Evolutionary conservation across 2,797 vertebrate genomes (phyloP).

Genomic region (Aythya fuligula): DNA sequence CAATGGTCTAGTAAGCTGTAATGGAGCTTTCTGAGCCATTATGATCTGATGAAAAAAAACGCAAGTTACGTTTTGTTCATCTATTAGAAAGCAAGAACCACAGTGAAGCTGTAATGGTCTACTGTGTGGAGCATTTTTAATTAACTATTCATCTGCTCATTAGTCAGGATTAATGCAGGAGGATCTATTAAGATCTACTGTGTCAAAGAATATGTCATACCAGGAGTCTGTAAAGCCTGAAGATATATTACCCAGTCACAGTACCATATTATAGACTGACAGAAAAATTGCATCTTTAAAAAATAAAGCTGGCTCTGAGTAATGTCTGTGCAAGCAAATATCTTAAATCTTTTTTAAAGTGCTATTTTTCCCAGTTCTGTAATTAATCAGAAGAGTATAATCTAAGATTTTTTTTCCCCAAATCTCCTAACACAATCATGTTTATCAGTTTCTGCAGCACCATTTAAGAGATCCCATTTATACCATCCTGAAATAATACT

Average conservation of each 20-base stretch:
- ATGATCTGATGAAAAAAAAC: slow-evolving; percentile 60
- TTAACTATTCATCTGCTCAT: slow-evolving; percentile 62
- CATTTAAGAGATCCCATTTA: slow-evolving; percentile 58
- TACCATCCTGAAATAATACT: slow-evolving; percentile 24
- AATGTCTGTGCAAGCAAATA: slow-evolving; percentile 61
- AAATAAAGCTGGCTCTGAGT: slow-evolving; percentile 66
- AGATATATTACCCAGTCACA: slow-evolving; percentile 61
- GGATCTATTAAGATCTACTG: slow-evolving; percentile 66
- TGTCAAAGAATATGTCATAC: slow-evolving; percentile 28
- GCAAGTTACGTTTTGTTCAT: slow-evolving; percentile 39
- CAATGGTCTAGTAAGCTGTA: slow-evolving; percentile 68
- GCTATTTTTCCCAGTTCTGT: slow-evolving; percentile 48
- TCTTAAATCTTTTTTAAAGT: slow-evolving; percentile 67
- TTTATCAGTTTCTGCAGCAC: slow-evolving; percentile 59
- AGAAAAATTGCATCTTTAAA: slow-evolving; percentile 68
- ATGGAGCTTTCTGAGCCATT: slow-evolving; percentile 51
- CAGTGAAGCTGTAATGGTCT: slow-evolving; percentile 18
- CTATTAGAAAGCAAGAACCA: slow-evolving; percentile 34
- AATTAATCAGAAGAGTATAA: slow-evolving; percentile 67
- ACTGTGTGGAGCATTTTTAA: slow-evolving; percentile 45
- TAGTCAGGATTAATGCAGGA: slow-evolving; percentile 58
- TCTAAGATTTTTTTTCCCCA: slow-evolving; percentile 18
- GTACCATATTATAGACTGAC: slow-evolving; percentile 66
- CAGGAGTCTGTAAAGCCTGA: slow-evolving; percentile 54
- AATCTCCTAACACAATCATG: slow-evolving; percentile 39